A percentile compares a stretch with the other conserved stretches of the same genome.
These are phyloP conservation scores for Drosophila elegans DNA, from an alignment of 1,140 invertebrate genomes.

Conservation along the genomic window DNA sequence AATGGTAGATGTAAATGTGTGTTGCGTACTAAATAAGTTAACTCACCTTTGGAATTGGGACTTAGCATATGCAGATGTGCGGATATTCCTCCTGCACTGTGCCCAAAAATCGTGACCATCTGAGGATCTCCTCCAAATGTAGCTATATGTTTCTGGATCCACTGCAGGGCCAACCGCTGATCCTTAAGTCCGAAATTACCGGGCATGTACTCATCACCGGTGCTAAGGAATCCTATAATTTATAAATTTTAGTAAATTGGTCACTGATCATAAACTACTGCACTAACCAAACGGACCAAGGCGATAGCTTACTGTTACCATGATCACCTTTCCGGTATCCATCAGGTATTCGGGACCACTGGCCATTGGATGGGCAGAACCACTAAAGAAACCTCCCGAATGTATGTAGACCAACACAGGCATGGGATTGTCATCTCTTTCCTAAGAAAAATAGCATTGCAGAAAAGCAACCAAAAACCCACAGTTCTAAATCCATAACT, in stretches of 20 bases:
- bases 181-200: conserved; percentile 86
- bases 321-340: conserved; percentile 85
- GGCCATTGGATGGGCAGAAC: conserved; percentile 66
- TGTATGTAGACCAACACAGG: conserved; percentile 88
- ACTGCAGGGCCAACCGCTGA: conserved; percentile 69
- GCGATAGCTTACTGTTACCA: conserved; percentile 87
- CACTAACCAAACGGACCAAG: conserved; percentile 85
- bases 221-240: conserved; percentile 75
- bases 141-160: conserved; percentile 65
- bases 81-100: conserved; percentile 87
- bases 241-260: no score
- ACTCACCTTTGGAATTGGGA: conserved; percentile 73
- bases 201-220: conserved; percentile 72
- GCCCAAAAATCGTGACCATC: conserved; percentile 91
- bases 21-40: fast-evolving
- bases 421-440: conserved; percentile 9
- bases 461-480: no score
- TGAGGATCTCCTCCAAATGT: conserved; percentile 90
- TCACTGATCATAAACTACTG: no score
- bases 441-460: neutral
- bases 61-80: conserved; percentile 82
- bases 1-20: neutral
- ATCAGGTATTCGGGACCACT: conserved; percentile 85
- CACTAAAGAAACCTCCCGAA: conserved; percentile 86
- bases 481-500: no score